Base-by-base conservation (phyloP, 2,113 vertebrate species). In the Stegastes partitus region DNA sequence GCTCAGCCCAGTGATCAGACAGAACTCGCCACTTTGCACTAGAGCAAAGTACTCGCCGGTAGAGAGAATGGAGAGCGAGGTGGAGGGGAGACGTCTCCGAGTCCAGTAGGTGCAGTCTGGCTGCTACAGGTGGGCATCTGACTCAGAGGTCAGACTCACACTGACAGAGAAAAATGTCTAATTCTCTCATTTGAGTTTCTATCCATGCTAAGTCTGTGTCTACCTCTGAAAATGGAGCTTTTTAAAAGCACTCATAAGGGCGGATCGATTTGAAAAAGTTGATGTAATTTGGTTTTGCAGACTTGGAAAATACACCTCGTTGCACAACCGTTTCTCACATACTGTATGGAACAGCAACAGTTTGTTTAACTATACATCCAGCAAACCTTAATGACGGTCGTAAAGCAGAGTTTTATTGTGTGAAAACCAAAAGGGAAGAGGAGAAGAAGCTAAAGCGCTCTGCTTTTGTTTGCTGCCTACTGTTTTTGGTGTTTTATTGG, bases 1-100 rank as follows among this genome's bases (percentile, higher is more conserved):
- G 92, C 94, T 94, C 85, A 80, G 83, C 77, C 82, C 94, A 88
- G 80, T 67, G 5, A 93, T 76, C 79, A 80, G 74, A 64, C 65
- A 65, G 79, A 86, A 81, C 76, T 65, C 77, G 87, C 70, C 82
- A 83, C 82, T 85, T 71, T 54, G 51, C 72, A 83, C 63, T 51
- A 34, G 25, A 84, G 82, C 74, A 78, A 58, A 86, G 76, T 31
- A 47, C 45, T 63, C 54, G 82, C 56, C 74, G 74, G 59, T 79
- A 58, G 76, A 58, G 63, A 74, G 77, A 22, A 42, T 54, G 63
- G 28, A 44, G 28, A 44, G 28, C 31, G 47, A n/a, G 26, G 8
- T 58, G 49, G 21, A 79, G 57, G 73, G 67, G 53, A 86, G 84
- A 57, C 66, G 45, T 54, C 55, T 73, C 16, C 73, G 69, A 71